These are phyloP conservation scores for Diabrotica balteata DNA, from an alignment of 2,888 invertebrate species.

Conservation along the genomic window DNA sequence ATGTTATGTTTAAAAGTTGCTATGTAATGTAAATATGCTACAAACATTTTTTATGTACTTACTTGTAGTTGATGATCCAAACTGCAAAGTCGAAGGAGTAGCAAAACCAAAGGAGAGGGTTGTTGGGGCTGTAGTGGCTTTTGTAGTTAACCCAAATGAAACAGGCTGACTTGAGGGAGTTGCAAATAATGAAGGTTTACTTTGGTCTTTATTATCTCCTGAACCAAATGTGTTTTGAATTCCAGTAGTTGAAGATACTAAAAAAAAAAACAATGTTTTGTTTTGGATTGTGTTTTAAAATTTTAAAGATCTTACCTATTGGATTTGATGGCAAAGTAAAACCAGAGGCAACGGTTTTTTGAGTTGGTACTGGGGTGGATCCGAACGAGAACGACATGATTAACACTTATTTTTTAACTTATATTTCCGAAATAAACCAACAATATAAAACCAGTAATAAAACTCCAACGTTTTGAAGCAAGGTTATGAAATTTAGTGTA, in stretches of 20 bases:
- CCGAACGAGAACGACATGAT: conserved; percentile 52
- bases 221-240: conserved; percentile 40
- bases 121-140: conserved; percentile 29
- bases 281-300: conserved; percentile 7
- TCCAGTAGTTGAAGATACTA: conserved; percentile 32
- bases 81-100: conserved; percentile 24
- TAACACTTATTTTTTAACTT: no score
- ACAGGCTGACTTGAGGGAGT: conserved; percentile 8
- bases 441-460: no score
- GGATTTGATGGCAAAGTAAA: conserved; percentile 58
- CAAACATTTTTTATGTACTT: not conserved
- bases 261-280: conserved; percentile 22
- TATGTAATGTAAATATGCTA: no score
- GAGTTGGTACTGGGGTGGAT: conserved; percentile 42
- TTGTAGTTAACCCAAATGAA: conserved; percentile 14
- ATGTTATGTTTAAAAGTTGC: no score
- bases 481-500: no score
- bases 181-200: conserved; percentile 31
- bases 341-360: conserved; percentile 47
- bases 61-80: conserved; percentile 27
- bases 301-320: conserved; percentile 29
- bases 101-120: conserved; percentile 39
- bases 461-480: no score
- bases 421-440: no score
- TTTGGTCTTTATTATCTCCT: conserved; percentile 40